These are phyloP conservation scores for Sandelia bainsii DNA, from an alignment of 2,797 vertebrate species.

Conservation along the genomic window DNA sequence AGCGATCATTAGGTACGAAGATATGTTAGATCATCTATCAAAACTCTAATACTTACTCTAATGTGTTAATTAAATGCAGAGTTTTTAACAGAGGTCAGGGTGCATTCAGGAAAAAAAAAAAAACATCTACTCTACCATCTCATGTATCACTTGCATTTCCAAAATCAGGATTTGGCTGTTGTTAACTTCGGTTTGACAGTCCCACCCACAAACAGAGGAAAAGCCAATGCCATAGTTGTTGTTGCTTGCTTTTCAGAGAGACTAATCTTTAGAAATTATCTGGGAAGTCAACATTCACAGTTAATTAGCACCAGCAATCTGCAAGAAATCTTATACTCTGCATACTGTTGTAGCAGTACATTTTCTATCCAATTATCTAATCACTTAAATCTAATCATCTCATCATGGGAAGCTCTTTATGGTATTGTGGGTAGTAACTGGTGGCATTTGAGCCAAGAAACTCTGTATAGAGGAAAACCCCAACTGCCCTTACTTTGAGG, in stretches of 20 bases:
- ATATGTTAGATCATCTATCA: neutral
- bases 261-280: constrained; percentile 72
- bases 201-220: constrained; percentile 47
- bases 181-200: constrained; percentile 27
- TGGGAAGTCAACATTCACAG: constrained; percentile 69
- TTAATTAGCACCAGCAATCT: constrained; percentile 75
- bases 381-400: constrained; percentile 79
- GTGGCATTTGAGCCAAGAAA: constrained; percentile 46
- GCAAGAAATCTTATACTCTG: constrained; percentile 62
- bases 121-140: neutral
- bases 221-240: constrained; percentile 48
- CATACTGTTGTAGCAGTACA: constrained; percentile 62
- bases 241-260: constrained; percentile 58
- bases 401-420: constrained; percentile 67
- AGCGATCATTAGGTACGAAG: constrained; percentile 15
- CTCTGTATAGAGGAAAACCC: constrained; percentile 35
- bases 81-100: constrained; percentile 13
- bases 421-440: constrained; percentile 54
- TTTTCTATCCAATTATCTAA: constrained; percentile 80
- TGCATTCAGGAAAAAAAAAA: neutral
- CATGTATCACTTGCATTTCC: neutral
- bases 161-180: constrained; percentile 9
- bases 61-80: constrained; percentile 9
- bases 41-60: constrained; percentile 6
- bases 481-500: constrained; percentile 44